Evolutionary conservation across 1,140 invertebrate genomes (phyloP).

Genomic region (Aphis gossypii): DNA sequence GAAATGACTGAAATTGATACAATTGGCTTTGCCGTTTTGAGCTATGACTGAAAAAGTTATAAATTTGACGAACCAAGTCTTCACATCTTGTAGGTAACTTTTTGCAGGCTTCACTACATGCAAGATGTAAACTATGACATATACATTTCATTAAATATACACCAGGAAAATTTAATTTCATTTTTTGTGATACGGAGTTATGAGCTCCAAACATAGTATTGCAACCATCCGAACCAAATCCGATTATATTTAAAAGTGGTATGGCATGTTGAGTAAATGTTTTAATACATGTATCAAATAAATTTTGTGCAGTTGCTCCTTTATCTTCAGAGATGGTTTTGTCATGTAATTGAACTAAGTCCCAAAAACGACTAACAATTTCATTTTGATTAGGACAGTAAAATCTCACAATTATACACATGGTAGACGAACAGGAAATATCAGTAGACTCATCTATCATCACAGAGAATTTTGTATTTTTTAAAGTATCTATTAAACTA

Average conservation of each 20-base stretch:
- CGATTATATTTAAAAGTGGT: slow-evolving; percentile 49
- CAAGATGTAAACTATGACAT: neutral
- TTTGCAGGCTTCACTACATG: slow-evolving; percentile 62
- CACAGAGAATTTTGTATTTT: neutral
- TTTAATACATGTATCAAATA: neutral
- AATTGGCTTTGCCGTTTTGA: neutral
- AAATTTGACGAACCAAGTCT: slow-evolving; percentile 45
- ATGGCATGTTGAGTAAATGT: neutral
- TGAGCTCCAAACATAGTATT: neutral
- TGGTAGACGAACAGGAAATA: neutral
- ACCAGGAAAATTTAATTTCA: neutral
- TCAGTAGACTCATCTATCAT: neutral
- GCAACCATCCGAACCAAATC: slow-evolving; percentile 59
- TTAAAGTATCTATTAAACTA: neutral
- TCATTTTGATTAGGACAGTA: neutral
- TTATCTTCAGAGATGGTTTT: neutral
- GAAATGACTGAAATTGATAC: neutral
- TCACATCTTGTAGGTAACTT: slow-evolving; percentile 63
- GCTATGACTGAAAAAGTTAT: neutral
- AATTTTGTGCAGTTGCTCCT: neutral
- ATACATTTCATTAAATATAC: neutral
- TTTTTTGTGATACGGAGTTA: neutral
- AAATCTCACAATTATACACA: neutral
- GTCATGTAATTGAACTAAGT: neutral
- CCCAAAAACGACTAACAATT: neutral